phyloP scores from a whole-genome alignment of 2,797 vertebrate genomes.

The Moxostoma hubbsi region DNA sequence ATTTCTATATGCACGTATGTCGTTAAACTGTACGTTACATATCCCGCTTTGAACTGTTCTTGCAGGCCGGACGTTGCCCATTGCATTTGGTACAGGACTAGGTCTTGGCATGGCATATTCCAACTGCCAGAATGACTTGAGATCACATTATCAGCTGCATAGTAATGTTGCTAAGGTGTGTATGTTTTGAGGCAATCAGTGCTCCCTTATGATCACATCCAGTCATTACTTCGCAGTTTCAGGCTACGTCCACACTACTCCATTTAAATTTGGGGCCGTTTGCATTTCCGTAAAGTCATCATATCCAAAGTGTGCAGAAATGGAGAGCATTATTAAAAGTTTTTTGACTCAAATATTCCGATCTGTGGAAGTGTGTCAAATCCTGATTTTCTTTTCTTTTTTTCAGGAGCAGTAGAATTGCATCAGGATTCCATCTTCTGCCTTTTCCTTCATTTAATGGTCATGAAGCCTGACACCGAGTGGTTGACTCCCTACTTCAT shows the following conservation, averaged over 20 bases:
- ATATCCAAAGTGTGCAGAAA: too few species aligned
- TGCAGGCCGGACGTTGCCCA: constrained; percentile 90
- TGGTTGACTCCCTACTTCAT: constrained; percentile 50
- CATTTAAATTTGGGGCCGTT: too few species aligned
- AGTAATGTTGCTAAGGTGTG: constrained; percentile 86
- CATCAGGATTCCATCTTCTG: constrained; percentile 54
- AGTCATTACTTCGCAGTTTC: too few species aligned
- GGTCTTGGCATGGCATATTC: constrained; percentile 96
- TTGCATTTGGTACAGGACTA: constrained; percentile 85
- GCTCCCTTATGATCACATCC: too few species aligned
- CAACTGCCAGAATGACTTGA: constrained; percentile 96
- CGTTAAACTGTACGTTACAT: too few species aligned
- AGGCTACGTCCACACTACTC: too few species aligned
- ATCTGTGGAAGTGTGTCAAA: too few species aligned
- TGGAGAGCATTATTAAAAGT: too few species aligned
- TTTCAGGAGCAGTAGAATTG: constrained; percentile 73
- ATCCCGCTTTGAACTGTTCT: constrained; percentile 4
- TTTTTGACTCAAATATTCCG: too few species aligned
- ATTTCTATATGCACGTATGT: too few species aligned
- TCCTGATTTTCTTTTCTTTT: constrained; percentile 17
- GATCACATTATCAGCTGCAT: constrained; percentile 87
- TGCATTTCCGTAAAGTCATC: too few species aligned
- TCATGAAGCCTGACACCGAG: neutral
- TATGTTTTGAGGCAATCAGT: constrained; percentile 8
- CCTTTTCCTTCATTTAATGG: constrained; percentile 21